Percentiles rank a stretch among this genome's conserved stretches.
Conservation (phyloP, 1,140 invertebrate species). For the Drosophila melanica region DNA sequence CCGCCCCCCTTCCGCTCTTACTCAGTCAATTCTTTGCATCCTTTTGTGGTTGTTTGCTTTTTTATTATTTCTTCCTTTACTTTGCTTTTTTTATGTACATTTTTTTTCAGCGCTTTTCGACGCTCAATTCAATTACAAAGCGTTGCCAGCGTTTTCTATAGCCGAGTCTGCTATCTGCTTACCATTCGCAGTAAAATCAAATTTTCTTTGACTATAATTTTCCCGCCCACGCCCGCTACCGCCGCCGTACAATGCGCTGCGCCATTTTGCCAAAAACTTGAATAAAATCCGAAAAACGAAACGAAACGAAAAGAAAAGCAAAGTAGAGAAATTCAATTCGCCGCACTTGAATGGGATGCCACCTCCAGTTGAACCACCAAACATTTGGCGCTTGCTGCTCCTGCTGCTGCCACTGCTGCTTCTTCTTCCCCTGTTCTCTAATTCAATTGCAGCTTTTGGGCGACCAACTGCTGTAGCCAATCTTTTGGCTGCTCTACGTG, state of each 20-base stretch:
- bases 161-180: slow-evolving; percentile 31
- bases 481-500: slow-evolving; percentile 38
- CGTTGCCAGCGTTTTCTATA: slow-evolving; percentile 42
- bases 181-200: slow-evolving; percentile 64
- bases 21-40: slow-evolving; percentile 20
- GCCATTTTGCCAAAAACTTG: slow-evolving; percentile 59
- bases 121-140: slow-evolving; percentile 75
- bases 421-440: slow-evolving; percentile 30
- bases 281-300: slow-evolving; percentile 27
- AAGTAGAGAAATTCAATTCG: slow-evolving; percentile 68
- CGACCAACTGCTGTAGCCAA: slow-evolving; percentile 20
- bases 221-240: slow-evolving; percentile 10
- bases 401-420: background rate
- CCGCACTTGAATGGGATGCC: slow-evolving; percentile 70
- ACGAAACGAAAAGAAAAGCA: slow-evolving; percentile 8
- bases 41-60: slow-evolving; percentile 61
- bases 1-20: no score
- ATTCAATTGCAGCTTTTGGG: slow-evolving; percentile 67
- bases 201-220: slow-evolving; percentile 79
- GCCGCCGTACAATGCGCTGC: slow-evolving; percentile 50
- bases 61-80: slow-evolving; percentile 19
- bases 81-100: slow-evolving; percentile 27
- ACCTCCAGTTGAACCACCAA: slow-evolving; percentile 40
- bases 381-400: slow-evolving; percentile 30
- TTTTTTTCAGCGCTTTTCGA: slow-evolving; percentile 60